Base-by-base conservation (phyloP, 2,888 invertebrate species). In the Eupsilia transversa region DNA sequence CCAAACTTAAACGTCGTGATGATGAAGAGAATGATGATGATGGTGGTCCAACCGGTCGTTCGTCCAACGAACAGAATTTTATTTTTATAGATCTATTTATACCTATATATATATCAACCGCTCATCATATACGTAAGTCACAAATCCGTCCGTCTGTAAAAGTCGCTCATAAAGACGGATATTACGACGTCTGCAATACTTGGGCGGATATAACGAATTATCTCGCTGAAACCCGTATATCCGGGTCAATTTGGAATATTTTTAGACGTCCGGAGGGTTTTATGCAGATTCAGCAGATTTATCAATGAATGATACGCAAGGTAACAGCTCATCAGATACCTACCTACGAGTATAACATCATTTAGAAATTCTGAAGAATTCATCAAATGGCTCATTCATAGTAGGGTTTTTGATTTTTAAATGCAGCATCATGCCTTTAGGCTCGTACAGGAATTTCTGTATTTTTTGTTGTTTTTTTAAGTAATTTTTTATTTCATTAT, bases 161-260 rank as follows among this genome's bases (percentile, higher is more conserved):
- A n/a, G 43, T 30, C 46, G 57, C 84, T 84, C 80, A 68, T 80
- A 82, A 84, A 82, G 67, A 38, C 69, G 70, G 82, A 70, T 84
- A 72, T 80, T 43, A 67, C 81, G 69, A 64, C 52, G n/a, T 52
- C 49, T 69, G 52, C 33, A 81, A 60, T 84, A 73, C 66, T 76
- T 54, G 52, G 49, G n/a, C n/a, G 83, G 84, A 84, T 82, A 46
- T 70, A 76, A 80, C 30, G 33, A 70, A 72, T 82, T 73, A 82
- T 81, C 72, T 64, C 52, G n/a, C 82, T 71, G 35, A 70, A 76
- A 33, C 59, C 49, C 30, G 33, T 35, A 30, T 46, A 82, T 76
- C 60, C 56, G 35, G 52, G 38, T 61, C 41, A 64, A 72, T 54
- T 82, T 46, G 30, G 27, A 43, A 68, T 83, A 71, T 70, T 70